Evolutionary conservation across 2,113 vertebrate genomes (phyloP).

Genomic region (Atrichornis clamosus): DNA sequence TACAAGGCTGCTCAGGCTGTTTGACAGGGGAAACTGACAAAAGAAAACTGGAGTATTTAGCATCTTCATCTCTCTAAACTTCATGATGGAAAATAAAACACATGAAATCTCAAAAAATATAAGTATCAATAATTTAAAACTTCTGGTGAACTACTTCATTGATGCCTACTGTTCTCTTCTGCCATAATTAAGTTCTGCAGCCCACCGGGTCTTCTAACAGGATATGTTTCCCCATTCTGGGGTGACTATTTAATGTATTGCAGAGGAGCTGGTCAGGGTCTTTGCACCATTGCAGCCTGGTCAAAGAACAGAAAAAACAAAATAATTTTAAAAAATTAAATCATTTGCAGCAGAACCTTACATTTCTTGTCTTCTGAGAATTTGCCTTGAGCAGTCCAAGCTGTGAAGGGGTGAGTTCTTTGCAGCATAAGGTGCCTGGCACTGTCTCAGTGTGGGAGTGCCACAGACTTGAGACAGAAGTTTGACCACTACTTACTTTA

Average conservation of each 20-base stretch:
- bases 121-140: not conserved
- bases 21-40: not conserved
- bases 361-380: not conserved
- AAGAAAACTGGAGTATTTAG: not conserved
- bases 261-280: not conserved
- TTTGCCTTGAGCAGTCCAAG: not conserved
- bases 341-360: not conserved
- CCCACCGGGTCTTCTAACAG: not conserved
- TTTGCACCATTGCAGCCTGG: not conserved
- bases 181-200: not conserved
- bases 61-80: not conserved
- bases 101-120: not conserved
- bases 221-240: not conserved
- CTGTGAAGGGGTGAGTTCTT: not conserved
- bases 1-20: not conserved
- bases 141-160: not conserved
- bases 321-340: not conserved
- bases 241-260: not conserved
- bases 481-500: not conserved
- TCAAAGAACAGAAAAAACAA: not conserved
- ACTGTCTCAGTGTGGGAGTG: accelerated
- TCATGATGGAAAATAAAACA: not conserved
- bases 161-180: not conserved
- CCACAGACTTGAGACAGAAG: not conserved
- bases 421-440: not conserved